Percentiles rank a stretch among this genome's conserved stretches.
These are phyloP conservation scores for Takifugu flavidus DNA, from an alignment of 2,113 vertebrate species.

Conservation along the genomic window DNA sequence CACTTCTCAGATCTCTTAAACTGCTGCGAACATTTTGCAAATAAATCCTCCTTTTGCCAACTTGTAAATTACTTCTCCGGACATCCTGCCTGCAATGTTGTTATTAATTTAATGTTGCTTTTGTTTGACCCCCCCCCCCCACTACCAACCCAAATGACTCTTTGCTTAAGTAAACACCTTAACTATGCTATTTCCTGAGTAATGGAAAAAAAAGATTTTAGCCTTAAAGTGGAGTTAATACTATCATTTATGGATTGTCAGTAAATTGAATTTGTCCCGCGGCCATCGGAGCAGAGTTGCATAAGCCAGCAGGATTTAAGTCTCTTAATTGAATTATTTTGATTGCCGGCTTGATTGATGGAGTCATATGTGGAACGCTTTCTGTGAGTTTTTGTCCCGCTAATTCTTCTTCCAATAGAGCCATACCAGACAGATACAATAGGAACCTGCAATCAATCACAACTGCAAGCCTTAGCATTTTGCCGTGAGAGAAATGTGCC, in stretches of 20 bases:
- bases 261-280: constrained; percentile 73
- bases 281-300: constrained; percentile 61
- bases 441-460: constrained; percentile 75
- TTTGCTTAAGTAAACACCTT: constrained; percentile 45
- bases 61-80: constrained; percentile 58
- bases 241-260: constrained; percentile 67
- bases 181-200: constrained; percentile 52
- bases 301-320: constrained; percentile 70
- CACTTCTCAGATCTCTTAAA: constrained; percentile 47
- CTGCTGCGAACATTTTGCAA: constrained; percentile 42
- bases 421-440: constrained; percentile 70
- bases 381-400: constrained; percentile 62
- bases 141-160: constrained; percentile 8
- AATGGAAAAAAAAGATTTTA: constrained; percentile 62
- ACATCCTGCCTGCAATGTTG: constrained; percentile 48
- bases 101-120: constrained; percentile 36
- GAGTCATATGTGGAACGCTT: constrained; percentile 72
- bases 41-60: constrained; percentile 40
- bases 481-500: constrained; percentile 53
- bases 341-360: constrained; percentile 78
- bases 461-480: constrained; percentile 48
- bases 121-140: constrained; percentile 39
- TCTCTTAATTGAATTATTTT: constrained; percentile 79
- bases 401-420: constrained; percentile 72
- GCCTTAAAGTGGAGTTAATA: constrained; percentile 68